A percentile compares a stretch with the other conserved stretches of the same genome.
These are phyloP conservation scores for Scaptodrosophila latifasciaeformis DNA, from an alignment of 2,888 invertebrate species.

Conservation along the genomic window DNA sequence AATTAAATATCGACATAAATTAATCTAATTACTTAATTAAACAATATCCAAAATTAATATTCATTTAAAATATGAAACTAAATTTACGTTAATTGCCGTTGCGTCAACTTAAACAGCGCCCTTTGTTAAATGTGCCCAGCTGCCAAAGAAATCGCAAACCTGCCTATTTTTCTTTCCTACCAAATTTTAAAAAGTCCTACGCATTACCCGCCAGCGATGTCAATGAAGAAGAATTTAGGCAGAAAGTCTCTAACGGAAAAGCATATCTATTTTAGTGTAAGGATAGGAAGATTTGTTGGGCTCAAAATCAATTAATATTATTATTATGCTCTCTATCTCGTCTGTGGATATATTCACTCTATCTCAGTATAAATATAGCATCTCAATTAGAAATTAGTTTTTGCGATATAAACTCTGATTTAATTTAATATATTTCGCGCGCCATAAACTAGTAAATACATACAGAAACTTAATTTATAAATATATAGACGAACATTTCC, in stretches of 20 bases:
- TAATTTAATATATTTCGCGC: conserved; percentile 35
- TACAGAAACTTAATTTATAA: conserved; percentile 1
- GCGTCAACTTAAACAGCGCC: not conserved
- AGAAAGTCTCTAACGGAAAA: no score
- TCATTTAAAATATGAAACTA: conserved; percentile 26
- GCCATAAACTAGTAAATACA: conserved; percentile 2
- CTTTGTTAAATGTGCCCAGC: conserved; percentile 36
- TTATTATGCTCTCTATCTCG: conserved; percentile 21
- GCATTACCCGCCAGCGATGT: not conserved
- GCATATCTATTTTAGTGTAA: conserved; percentile 5
- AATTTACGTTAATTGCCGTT: conserved; percentile 28
- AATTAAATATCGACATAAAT: conserved; percentile 7
- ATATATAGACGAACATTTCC: not conserved
- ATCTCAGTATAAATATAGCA: conserved; percentile 59
- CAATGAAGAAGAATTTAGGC: no score
- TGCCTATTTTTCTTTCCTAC: conserved; percentile 6
- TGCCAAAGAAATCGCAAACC: conserved; percentile 30
- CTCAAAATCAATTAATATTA: conserved; percentile 13
- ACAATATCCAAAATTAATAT: conserved; percentile 7
- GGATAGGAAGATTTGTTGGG: not conserved
- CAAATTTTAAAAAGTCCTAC: not conserved
- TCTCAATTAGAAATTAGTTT: conserved; percentile 51
- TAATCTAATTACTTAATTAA: conserved; percentile 1
- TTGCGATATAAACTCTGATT: conserved; percentile 43
- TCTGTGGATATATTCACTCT: conserved; percentile 34